phyloP scores from a whole-genome alignment of 2,113 vertebrate genomes.

The Chloropsis hardwickii region DNA sequence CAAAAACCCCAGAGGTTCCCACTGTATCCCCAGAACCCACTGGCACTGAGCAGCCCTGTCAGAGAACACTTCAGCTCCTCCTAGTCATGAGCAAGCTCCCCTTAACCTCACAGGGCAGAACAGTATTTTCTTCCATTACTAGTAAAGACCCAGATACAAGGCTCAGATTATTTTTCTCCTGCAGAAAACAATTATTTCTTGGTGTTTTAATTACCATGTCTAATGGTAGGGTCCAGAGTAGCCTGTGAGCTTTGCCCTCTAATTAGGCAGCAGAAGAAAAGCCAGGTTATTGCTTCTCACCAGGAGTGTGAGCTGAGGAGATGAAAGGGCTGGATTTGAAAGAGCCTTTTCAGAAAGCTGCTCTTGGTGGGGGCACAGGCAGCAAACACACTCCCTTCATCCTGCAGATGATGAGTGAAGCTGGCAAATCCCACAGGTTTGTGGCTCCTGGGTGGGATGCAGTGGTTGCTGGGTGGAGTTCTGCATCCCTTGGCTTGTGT shows the following conservation, averaged over 20 bases:
- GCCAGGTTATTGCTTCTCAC: conserved; percentile 41
- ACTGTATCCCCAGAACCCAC: background rate
- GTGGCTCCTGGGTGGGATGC: background rate
- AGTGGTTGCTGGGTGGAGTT: background rate
- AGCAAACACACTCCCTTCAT: background rate
- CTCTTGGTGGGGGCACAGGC: background rate
- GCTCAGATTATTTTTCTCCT: background rate
- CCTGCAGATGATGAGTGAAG: background rate
- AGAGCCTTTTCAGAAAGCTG: conserved; percentile 8
- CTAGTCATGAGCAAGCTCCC: background rate
- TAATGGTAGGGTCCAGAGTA: background rate
- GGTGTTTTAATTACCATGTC: conserved; percentile 44
- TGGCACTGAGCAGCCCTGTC: background rate
- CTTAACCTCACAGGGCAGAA: background rate
- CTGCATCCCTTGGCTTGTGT: background rate
- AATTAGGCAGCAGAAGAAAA: conserved; percentile 54
- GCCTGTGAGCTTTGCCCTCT: conserved; percentile 44
- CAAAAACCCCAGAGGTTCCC: background rate
- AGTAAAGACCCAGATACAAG: background rate
- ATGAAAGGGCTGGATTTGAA: conserved; percentile 57
- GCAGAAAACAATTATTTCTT: conserved; percentile 13
- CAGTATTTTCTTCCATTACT: background rate
- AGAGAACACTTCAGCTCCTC: background rate
- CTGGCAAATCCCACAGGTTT: background rate
- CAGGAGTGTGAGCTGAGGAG: background rate